These are phyloP conservation scores for Aldabrachelys gigantea DNA, from an alignment of 2,113 vertebrate genomes.

Conservation along the genomic window DNA sequence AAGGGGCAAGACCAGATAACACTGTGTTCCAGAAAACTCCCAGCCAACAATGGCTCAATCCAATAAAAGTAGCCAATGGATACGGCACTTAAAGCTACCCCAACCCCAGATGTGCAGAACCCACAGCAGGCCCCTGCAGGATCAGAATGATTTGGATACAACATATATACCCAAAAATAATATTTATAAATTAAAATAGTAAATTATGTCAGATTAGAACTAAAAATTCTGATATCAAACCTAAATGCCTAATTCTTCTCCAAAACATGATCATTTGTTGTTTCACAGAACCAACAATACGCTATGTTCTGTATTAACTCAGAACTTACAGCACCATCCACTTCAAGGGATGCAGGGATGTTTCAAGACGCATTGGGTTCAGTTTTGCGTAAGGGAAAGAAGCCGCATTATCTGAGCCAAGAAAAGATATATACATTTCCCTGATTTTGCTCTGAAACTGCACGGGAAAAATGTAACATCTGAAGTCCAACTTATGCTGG, in stretches of 20 bases:
- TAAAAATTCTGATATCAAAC: background rate
- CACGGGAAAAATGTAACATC: background rate
- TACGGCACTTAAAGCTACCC: background rate
- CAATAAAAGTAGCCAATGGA: background rate
- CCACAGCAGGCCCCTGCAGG: background rate
- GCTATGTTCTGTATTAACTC: background rate
- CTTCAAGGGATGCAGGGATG: background rate
- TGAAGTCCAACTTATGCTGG: background rate
- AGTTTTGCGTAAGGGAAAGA: background rate
- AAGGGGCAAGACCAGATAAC: background rate
- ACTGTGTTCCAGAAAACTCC: background rate
- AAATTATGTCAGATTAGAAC: background rate
- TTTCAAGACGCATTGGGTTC: background rate
- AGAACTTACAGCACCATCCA: background rate
- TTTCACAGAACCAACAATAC: background rate
- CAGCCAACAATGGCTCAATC: background rate
- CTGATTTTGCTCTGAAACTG: background rate
- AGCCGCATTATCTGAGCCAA: fast-evolving
- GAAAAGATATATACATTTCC: background rate
- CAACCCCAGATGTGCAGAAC: background rate
- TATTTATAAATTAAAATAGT: background rate
- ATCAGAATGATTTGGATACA: background rate
- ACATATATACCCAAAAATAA: background rate
- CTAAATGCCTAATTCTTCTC: background rate
- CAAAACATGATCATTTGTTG: background rate